A percentile compares a stretch with the other conserved stretches of the same genome.
Conservation (phyloP, 2,797 vertebrate species). For the Loris lydekkerianus region DNA sequence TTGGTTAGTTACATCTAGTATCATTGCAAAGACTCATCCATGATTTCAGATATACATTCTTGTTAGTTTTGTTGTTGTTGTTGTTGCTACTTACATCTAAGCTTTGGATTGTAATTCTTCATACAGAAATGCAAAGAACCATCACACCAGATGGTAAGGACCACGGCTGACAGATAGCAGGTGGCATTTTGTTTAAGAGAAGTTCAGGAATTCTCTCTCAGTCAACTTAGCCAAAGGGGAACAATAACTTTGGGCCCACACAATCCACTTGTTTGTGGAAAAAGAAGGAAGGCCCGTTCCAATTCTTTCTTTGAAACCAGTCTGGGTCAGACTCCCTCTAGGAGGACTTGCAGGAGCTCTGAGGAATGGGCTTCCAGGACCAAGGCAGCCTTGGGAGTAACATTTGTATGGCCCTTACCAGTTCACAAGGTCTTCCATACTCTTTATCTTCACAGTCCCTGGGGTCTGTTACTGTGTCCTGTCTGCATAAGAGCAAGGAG, state of each 20-base stretch:
- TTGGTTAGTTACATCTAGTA: not conserved
- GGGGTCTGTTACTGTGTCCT: not conserved
- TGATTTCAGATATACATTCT: not conserved
- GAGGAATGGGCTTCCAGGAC: not conserved
- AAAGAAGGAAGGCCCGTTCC: not conserved
- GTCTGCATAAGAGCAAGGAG: not conserved
- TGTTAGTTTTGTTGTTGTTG: not conserved
- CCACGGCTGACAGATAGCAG: not conserved
- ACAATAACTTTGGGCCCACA: not conserved
- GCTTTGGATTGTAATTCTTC: not conserved
- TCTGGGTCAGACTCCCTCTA: not conserved
- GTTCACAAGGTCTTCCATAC: not conserved
- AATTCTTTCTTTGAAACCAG: not conserved
- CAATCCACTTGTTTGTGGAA: not conserved
- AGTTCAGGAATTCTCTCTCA: not conserved
- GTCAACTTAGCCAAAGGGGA: not conserved
- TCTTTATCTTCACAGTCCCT: not conserved
- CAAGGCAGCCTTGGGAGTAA: not conserved
- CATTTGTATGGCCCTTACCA: not conserved
- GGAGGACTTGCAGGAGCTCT: not conserved
- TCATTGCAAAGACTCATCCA: constrained; percentile 14
- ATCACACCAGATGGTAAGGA: not conserved
- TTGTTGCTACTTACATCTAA: not conserved
- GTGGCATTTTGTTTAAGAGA: not conserved
- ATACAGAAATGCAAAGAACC: not conserved